Percentiles rank a stretch among this genome's conserved stretches.
These are phyloP conservation scores for Rhingia campestris DNA, from an alignment of 2,888 invertebrate species.

Conservation along the genomic window DNA sequence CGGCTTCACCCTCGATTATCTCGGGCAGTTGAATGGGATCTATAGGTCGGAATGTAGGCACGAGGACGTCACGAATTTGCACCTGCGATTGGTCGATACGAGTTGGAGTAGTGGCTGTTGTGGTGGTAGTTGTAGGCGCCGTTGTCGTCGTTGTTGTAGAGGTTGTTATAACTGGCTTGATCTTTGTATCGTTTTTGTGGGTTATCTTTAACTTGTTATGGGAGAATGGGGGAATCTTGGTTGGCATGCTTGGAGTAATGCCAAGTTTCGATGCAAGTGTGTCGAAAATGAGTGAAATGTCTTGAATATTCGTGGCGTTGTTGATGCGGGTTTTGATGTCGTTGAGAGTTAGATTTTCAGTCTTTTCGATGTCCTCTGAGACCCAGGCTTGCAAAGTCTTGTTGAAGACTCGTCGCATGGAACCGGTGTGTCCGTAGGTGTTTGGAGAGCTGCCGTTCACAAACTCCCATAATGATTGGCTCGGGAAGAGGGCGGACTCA, in stretches of 20 bases:
- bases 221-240: conserved; percentile 81
- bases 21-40: conserved; percentile 75
- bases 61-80: conserved; percentile 28
- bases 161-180: conserved; percentile 32
- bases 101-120: conserved; percentile 34
- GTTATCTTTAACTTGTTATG: conserved; percentile 80
- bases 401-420: conserved; percentile 85
- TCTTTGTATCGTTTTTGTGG: conserved; percentile 77
- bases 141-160: conserved; percentile 53
- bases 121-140: conserved; percentile 52
- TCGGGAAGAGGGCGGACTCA: conserved; percentile 81
- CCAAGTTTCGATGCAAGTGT: conserved; percentile 85
- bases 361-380: conserved; percentile 83
- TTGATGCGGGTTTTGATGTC: conserved; percentile 80
- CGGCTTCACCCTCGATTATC: conserved; percentile 81
- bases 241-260: conserved; percentile 80
- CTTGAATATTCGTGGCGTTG: conserved; percentile 84
- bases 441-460: conserved; percentile 83
- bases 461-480: conserved; percentile 85
- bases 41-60: conserved; percentile 32
- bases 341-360: conserved; percentile 78
- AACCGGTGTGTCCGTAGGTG: conserved; percentile 78
- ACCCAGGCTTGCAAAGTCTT: conserved; percentile 87
- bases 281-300: conserved; percentile 87
- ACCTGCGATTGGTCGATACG: conserved; percentile 50